Evolutionary conservation across 2,888 invertebrate species (phyloP).

Genomic region (Zeuzera pyrina): DNA sequence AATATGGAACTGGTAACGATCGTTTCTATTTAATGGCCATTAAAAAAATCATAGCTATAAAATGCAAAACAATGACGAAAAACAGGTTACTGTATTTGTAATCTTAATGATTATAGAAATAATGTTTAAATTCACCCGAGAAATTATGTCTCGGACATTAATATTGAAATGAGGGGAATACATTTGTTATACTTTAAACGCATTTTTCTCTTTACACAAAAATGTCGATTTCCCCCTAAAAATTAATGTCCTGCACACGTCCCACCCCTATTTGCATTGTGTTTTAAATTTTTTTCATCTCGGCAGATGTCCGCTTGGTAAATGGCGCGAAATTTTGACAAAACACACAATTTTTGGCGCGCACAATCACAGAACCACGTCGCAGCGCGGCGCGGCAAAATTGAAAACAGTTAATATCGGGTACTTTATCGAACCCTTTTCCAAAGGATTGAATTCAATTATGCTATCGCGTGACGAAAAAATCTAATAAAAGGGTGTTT

Average conservation of each 20-base stretch:
- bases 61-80: conserved; percentile 3
- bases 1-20: too few species aligned
- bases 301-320: conserved; percentile 61
- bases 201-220: conserved; percentile 56
- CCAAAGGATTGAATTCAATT: conserved; percentile 71
- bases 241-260: conserved; percentile 50
- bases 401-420: conserved; percentile 54
- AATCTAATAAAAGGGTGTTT: conserved; percentile 44
- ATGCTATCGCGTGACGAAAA: conserved; percentile 36
- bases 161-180: conserved; percentile 63
- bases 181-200: conserved; percentile 63
- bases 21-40: conserved; percentile 30
- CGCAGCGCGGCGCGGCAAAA: conserved; percentile 19
- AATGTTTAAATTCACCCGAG: too few species aligned
- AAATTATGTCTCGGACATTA: conserved; percentile 34
- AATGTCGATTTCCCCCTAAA: conserved; percentile 64
- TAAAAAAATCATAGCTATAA: conserved; percentile 9
- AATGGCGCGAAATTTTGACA: conserved; percentile 72
- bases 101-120: too few species aligned
- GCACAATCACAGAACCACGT: conserved; percentile 46
- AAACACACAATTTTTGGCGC: conserved; percentile 59
- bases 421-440: conserved; percentile 66
- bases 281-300: conserved; percentile 44
- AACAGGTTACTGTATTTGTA: conserved; percentile 20
- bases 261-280: conserved; percentile 69